Base-by-base conservation (phyloP, 2,797 vertebrate genomes). In the Sciurus carolinensis region DNA sequence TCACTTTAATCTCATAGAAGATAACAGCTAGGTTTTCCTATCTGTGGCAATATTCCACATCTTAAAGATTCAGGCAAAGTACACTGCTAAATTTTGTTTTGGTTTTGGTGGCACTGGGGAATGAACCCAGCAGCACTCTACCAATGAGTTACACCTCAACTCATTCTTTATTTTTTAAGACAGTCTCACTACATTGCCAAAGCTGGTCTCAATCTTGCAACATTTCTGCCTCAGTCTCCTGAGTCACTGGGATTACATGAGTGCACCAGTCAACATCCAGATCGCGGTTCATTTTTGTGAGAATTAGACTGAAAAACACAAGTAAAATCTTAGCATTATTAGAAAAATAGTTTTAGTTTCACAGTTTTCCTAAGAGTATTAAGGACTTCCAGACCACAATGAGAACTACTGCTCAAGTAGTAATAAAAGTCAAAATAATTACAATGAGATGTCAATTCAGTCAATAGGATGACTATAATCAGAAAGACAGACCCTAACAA, bases 401-500 rank as follows among this genome's bases (percentile, higher is more conserved):
- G 15, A 91, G 47, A 87, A 76, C 15, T 86, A 69, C 26, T 86
- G 64, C 64, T 24, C 67, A 75, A 50, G 15, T 52, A 91, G 8
- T 47, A 86, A 89, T 1, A 79, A 62, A 39, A 87, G 87, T 42
- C 73, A 52, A 92, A 72, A 28, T 67, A 85, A 91, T 88, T 93
- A 91, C 69, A 75, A 36, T 77, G 75, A 95, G 57, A 64, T 13
- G 39, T 1, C 54, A 89, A 42, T 54, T 79, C 71, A 92, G 64
- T 42, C 76, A 90, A 42, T 24, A 76, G 39, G 15, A 90, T 39
- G 24, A 36, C 26, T 80, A 39, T n/a, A 88, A 93, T 62, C 36
- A 77, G 59, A 95, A 94, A 94, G 52, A 88, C 47, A 84, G 39
- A 85, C 3, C 88, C 36, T 24, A 88, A 36, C n/a, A 72, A 94